phyloP scores from a whole-genome alignment of 2,797 vertebrate species.

The Phalanger gymnotis region DNA sequence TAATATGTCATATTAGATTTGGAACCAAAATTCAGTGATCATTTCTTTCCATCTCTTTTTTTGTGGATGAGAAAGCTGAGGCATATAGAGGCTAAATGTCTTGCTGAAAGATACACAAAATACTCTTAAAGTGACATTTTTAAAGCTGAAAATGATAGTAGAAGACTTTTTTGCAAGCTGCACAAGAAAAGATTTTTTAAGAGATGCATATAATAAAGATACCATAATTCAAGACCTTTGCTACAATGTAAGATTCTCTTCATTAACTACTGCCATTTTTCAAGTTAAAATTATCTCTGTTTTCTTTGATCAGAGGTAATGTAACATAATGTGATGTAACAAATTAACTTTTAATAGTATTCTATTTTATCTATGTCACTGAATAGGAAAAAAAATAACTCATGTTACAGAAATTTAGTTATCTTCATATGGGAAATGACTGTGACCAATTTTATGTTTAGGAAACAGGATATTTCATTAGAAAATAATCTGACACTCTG shows the following conservation, averaged over 20 bases:
- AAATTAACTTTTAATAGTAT: background rate
- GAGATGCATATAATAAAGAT: background rate
- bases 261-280: constrained; percentile 11
- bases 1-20: too few species aligned
- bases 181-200: background rate
- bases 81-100: background rate
- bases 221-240: background rate
- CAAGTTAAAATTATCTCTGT: constrained; percentile 6
- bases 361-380: constrained; percentile 15
- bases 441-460: constrained; percentile 33
- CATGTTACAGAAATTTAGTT: background rate
- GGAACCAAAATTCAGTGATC: background rate
- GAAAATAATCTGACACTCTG: background rate
- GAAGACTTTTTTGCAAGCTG: background rate
- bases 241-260: background rate
- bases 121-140: background rate
- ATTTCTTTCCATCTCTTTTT: background rate
- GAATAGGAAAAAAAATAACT: background rate
- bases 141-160: background rate
- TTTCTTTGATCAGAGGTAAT: background rate
- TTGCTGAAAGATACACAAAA: background rate
- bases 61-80: background rate
- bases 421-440: background rate
- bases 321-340: constrained; percentile 20
- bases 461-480: constrained; percentile 19